Conservation (phyloP, 64 coral and sea anemone genomes). For the Platygyra sinensis region DNA sequence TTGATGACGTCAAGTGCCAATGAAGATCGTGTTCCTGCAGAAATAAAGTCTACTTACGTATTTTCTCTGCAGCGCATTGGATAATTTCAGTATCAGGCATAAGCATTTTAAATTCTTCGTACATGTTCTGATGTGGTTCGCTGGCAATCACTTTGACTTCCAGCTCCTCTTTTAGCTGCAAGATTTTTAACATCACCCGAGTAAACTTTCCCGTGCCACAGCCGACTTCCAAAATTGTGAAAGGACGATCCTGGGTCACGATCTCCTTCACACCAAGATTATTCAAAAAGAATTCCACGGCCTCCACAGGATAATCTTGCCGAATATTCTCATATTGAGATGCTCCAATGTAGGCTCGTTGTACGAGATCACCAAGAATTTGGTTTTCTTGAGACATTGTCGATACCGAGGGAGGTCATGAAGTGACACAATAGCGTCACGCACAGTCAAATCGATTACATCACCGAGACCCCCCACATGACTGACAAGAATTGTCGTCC, state of each 20-base stretch:
- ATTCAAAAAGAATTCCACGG: background rate
- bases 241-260: no score
- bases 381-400: no score
- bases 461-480: no score
- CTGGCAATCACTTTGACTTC: conserved; percentile 20
- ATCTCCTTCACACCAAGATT: background rate
- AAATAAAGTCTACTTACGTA: background rate
- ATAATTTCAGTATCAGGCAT: conserved; percentile 11
- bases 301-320: background rate
- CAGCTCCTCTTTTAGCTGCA: background rate
- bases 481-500: no score
- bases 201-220: conserved; percentile 28
- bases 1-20: no score
- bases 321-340: background rate
- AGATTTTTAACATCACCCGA: conserved; percentile 6
- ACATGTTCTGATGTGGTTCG: conserved; percentile 14
- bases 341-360: background rate
- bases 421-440: no score
- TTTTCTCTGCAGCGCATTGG: background rate
- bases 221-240: conserved; percentile 16
- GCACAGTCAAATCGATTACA: no score
- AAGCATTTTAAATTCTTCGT: conserved; percentile 6
- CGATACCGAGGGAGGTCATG: no score
- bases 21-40: no score
- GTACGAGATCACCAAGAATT: background rate